Evolutionary conservation across 2,113 vertebrate genomes (phyloP), one percentile per base, ranked within the genome.

Genomic region (Boleophthalmus pectinirostris): DNA sequence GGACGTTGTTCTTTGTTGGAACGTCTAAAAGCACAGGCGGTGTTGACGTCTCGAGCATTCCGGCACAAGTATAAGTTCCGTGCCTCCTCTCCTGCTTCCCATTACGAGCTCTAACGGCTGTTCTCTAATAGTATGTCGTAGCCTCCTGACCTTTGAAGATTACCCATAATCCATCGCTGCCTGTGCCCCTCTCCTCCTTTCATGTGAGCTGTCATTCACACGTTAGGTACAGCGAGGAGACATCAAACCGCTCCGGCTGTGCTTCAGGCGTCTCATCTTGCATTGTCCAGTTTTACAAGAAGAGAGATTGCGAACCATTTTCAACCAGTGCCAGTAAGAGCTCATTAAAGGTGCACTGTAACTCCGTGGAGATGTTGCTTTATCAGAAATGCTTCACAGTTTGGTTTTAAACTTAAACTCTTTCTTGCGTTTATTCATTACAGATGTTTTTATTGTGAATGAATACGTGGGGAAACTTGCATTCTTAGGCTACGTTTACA

Each of bases 141-240:
- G 71, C 78, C 81, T 74, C 70, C 58, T 77, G 80, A 81, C 87
- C 82, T 89, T 86, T 82, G 70, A 74, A 82, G 69, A 45, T 57
- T 82, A 77, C 73, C 74, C 46, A 29, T 63, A 49, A 81, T 70
- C 69, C 63, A 72, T 85, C 72, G 73, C 43, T 64, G 18, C 24
- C 72, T 43, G 58, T 33, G 64, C 29, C 68, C 58, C 61, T 3
- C n/a, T 78, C 56, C 70, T 61, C 72, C 72, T 87, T 72, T 84
- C 83, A 82, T 84, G 66, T 65, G n/a, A 73, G 53, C 69, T 25
- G 14, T 81, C 76, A 54, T 49, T 80, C 77, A 72, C 68, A 74
- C 69, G 77, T 76, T 67, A n/a, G 61, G 21, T 25, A 65, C 68
- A 20, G n/a, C 12, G 14, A 68, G 58, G 45, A 33, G 51, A 80